A percentile compares a stretch with the other conserved stretches of the same genome.
Evolutionary conservation across 2,113 vertebrate genomes (phyloP).

Genomic region (Corynorhinus townsendii): DNA sequence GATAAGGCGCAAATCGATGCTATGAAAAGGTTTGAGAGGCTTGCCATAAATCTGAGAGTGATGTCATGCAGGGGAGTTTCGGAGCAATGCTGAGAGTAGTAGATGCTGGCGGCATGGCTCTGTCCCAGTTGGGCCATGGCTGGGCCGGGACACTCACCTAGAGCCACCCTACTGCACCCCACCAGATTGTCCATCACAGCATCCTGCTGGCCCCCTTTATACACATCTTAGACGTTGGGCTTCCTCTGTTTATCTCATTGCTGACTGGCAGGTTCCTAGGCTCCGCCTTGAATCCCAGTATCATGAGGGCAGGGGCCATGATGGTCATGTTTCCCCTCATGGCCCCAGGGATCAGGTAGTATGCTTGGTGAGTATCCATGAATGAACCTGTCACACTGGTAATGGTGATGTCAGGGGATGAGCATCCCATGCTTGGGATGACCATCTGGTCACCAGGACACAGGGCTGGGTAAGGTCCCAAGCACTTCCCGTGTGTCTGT

Average conservation of each 20-base stretch:
- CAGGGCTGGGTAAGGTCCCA: not conserved
- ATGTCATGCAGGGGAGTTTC: not conserved
- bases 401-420: too few relatives aligned
- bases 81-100: not conserved
- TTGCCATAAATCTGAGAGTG: not conserved
- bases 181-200: not conserved
- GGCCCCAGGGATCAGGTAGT: not conserved
- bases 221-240: not conserved
- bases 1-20: not conserved
- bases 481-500: not conserved
- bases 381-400: not conserved
- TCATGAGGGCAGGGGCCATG: not conserved
- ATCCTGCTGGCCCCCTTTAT: not conserved
- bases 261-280: not conserved
- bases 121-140: not conserved
- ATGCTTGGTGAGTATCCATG: not conserved
- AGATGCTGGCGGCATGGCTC: not conserved
- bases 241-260: not conserved
- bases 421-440: not conserved
- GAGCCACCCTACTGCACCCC: not conserved
- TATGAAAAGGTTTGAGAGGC: not conserved
- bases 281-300: not conserved
- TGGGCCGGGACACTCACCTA: not conserved
- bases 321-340: fast-evolving
- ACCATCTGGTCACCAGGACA: not conserved